A percentile compares a stretch with the other conserved stretches of the same genome.
phyloP scores from a whole-genome alignment of 2,888 invertebrate genomes.

The Lutraria lutraria region DNA sequence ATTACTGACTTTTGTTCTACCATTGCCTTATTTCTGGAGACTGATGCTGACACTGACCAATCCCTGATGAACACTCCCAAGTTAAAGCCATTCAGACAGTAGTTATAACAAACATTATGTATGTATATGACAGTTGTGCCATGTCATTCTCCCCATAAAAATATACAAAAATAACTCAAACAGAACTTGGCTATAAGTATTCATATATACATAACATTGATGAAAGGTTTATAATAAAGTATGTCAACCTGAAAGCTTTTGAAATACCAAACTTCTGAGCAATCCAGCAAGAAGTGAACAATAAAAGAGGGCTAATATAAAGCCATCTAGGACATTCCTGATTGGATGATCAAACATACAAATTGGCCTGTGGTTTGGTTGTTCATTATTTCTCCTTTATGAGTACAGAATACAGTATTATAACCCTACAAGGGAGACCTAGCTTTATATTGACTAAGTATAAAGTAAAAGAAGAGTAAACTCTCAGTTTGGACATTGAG shows the following conservation, averaged over 20 bases:
- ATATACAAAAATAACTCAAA: not conserved
- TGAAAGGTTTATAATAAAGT: not conserved
- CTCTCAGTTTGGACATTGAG: not conserved
- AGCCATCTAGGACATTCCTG: not conserved
- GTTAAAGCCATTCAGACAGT: not conserved
- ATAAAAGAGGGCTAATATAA: not conserved
- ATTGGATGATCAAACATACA: not conserved
- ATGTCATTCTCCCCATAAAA: not conserved
- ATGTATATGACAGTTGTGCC: not conserved
- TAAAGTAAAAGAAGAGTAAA: not conserved
- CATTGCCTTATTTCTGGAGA: no score
- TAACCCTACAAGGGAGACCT: not conserved
- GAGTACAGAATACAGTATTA: not conserved
- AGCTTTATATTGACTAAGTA: not conserved
- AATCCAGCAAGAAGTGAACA: not conserved
- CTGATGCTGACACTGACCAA: no score
- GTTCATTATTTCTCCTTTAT: conserved; percentile 11
- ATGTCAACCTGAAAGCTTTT: conserved; percentile 6
- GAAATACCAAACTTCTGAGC: conserved; percentile 13
- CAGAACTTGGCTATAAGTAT: not conserved
- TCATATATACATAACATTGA: not conserved
- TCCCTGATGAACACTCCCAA: not conserved
- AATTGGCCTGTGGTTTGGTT: not conserved
- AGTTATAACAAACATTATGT: not conserved
- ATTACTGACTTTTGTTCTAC: no score